Base-by-base conservation (phyloP, 2,797 vertebrate genomes). In the Urocyon cinereoargenteus region DNA sequence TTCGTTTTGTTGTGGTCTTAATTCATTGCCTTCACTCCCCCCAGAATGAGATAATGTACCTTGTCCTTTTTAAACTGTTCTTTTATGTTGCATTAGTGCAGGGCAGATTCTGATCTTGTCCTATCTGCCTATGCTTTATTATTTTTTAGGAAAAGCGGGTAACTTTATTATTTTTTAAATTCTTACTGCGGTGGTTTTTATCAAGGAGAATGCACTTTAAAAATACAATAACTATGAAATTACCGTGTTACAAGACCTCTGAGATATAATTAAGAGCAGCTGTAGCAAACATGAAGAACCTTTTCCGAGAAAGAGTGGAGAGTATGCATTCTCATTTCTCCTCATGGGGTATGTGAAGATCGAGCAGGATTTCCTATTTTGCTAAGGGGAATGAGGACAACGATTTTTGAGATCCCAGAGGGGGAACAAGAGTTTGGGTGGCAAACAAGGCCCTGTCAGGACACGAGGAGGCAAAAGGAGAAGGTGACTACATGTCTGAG, bases 1-100 rank as follows among this genome's bases (percentile, higher is more conserved):
- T 98, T 97, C 88, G 1, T 97, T 96, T 97, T 94, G 96, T 96
- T 92, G 86, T 79, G 90, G 91, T 73, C 96, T 97, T 98, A 97
- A 97, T 96, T 98, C 97, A 97, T 97, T 81, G 86, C 93, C 66
- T 86, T 61, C 26, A 4, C 77, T 91, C 70, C 53, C 96, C 66
- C 26, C 31, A 14, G 81, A 82, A 95, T 97, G 97, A 97, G 96
- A 79, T 97, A 90, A 97, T 97, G 96, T 31, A 21, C 87, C 83
- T 66, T 34, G 14, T 93, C 90, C 95, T 96, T 77, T 77, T 86
- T 57, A 94, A 96, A 45, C 85, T 61, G 81, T 81, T 59, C 92
- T 90, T 94, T 70, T 62, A 6, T 89, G 66, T 89, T 64, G 61
- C 87, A 77, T 96, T 70, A 93, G 51, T 24, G 55, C 79, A 49